Percentiles rank a stretch among this genome's conserved stretches.
These are phyloP conservation scores for Aselliscus stoliczkanus DNA, from an alignment of 2,797 vertebrate species.

Conservation along the genomic window DNA sequence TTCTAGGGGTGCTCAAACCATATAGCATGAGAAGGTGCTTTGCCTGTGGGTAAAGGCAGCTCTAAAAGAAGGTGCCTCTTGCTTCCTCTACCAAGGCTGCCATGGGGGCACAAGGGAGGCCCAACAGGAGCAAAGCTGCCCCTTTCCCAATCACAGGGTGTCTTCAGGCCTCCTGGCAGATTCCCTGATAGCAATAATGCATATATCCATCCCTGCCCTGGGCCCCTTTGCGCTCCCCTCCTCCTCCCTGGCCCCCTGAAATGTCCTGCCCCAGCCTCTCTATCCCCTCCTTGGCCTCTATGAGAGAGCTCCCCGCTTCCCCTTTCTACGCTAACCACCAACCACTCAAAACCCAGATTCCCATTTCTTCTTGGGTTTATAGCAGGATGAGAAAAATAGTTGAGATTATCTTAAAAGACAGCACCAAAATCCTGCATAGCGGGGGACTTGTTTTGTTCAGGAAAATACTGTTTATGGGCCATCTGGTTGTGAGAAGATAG, in stretches of 20 bases:
- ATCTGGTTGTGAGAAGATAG: background rate
- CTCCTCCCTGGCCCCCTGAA: background rate
- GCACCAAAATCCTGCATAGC: background rate
- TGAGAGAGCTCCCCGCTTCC: background rate
- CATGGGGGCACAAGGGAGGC: background rate
- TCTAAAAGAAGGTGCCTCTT: background rate
- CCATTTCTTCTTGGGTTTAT: background rate
- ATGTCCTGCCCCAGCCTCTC: background rate
- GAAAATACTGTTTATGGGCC: background rate
- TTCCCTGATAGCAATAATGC: background rate
- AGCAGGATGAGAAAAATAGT: background rate
- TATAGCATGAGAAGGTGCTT: background rate
- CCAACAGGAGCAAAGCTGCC: background rate
- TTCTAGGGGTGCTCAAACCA: background rate
- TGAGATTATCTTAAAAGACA: background rate
- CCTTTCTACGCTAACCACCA: background rate
- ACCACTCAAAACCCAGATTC: background rate
- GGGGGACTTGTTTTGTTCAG: background rate
- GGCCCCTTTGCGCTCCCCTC: background rate
- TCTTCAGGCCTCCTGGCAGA: background rate
- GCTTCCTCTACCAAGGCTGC: background rate
- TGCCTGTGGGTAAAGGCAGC: background rate
- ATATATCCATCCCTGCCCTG: background rate
- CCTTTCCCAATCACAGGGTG: background rate
- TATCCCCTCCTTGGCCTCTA: background rate